Conservation (phyloP, 2,888 invertebrate genomes). For the Pseudococcus longispinus region DNA sequence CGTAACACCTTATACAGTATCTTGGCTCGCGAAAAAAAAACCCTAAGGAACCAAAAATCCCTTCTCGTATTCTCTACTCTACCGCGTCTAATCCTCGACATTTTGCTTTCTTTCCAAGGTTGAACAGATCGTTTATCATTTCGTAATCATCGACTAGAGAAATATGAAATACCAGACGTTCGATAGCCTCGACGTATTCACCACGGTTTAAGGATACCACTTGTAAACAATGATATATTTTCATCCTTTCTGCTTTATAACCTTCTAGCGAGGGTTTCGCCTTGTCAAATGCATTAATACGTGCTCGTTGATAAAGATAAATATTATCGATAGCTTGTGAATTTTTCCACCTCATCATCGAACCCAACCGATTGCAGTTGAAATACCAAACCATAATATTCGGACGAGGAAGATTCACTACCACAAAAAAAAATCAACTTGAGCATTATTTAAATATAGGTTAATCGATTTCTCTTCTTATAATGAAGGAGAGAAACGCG, state of each 20-base stretch:
- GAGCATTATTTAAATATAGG: slow-evolving; percentile 29
- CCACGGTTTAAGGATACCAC: not conserved
- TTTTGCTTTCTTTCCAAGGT: slow-evolving; percentile 53
- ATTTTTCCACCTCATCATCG: not conserved
- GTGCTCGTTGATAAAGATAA: slow-evolving; percentile 13
- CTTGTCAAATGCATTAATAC: slow-evolving; percentile 21
- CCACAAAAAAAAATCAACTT: not conserved
- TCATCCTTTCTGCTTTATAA: not conserved
- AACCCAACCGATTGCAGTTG: too few species aligned
- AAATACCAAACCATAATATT: not conserved
- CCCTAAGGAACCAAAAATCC: slow-evolving; percentile 5
- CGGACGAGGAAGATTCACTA: not conserved
- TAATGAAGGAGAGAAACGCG: slow-evolving; percentile 30
- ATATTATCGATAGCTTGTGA: not conserved
- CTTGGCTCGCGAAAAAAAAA: slow-evolving; percentile 47
- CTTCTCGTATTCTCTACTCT: slow-evolving; percentile 21
- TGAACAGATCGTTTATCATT: slow-evolving; percentile 54
- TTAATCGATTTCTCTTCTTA: slow-evolving; percentile 33
- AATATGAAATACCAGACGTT: slow-evolving; percentile 54
- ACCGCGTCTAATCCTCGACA: slow-evolving; percentile 37
- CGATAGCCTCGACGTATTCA: slow-evolving; percentile 17
- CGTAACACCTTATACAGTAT: slow-evolving; percentile 49
- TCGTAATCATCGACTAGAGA: slow-evolving; percentile 46
- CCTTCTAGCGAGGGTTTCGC: slow-evolving; percentile 25
- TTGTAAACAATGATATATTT: slow-evolving; percentile 51